Evolutionary conservation across 2,888 invertebrate genomes (phyloP).

Genomic region (Spisula subtruncata): DNA sequence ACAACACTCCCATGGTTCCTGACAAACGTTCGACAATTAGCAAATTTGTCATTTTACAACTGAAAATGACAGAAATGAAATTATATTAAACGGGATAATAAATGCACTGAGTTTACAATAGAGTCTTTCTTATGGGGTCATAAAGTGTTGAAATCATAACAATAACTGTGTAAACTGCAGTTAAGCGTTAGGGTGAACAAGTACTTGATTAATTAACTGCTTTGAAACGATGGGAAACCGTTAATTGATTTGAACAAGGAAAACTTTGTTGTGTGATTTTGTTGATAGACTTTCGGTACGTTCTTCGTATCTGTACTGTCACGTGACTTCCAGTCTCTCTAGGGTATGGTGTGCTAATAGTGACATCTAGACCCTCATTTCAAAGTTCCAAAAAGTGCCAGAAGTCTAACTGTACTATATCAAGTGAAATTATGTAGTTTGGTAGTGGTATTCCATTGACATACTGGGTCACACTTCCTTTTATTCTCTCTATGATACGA

Average conservation of each 20-base stretch:
- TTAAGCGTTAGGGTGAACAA: not conserved
- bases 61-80: not conserved
- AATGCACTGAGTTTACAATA: not conserved
- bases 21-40: not conserved
- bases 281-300: not conserved
- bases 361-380: too few species aligned
- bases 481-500: not conserved
- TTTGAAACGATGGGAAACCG: not conserved
- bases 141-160: constrained; percentile 3
- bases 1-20: not conserved
- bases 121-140: not conserved
- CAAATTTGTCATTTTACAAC: not conserved
- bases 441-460: not conserved
- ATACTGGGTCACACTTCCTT: not conserved
- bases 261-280: not conserved
- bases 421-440: not conserved
- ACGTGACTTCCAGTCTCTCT: too few species aligned
- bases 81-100: constrained; percentile 1
- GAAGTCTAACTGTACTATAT: not conserved
- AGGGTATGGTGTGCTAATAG: too few species aligned
- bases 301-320: not conserved
- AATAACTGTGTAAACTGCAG: not conserved
- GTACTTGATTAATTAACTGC: not conserved
- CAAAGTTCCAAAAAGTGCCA: too few species aligned
- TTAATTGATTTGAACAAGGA: constrained; percentile 5